Evolutionary conservation across 1,140 invertebrate genomes (phyloP).

Genomic region (Metopolophium dirhodum): DNA sequence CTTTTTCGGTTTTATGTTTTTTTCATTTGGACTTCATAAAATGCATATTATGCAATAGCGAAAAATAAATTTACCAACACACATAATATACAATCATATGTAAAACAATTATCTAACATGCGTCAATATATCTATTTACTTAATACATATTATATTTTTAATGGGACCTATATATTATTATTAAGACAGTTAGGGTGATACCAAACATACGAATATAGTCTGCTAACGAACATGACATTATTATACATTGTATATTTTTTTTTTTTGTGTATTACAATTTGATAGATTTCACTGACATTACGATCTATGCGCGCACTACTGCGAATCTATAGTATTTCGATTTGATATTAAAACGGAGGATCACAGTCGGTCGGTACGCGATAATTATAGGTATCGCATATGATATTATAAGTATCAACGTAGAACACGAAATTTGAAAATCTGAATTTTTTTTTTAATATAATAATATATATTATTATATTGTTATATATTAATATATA

Average conservation of each 20-base stretch:
- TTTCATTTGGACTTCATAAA: background rate
- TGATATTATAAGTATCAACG: no score
- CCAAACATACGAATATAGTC: background rate
- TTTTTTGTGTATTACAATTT: background rate
- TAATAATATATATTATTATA: no score
- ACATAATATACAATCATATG: background rate
- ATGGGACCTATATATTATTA: no score
- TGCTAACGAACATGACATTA: background rate
- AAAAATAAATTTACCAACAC: background rate
- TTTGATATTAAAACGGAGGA: no score
- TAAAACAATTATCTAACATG: background rate
- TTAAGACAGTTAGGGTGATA: background rate
- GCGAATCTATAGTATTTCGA: no score
- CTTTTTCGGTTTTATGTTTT: background rate
- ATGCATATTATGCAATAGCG: background rate
- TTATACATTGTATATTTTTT: background rate
- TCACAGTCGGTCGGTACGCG: no score
- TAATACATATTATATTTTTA: background rate
- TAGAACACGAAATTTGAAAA: no score
- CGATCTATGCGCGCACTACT: no score
- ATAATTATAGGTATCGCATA: no score
- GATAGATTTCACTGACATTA: no score
- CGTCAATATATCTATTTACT: background rate
- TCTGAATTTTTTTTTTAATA: no score
- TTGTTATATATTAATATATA: no score